Evolutionary conservation across 2,888 invertebrate genomes (phyloP), one percentile per base, ranked within the genome.

Genomic region (Machimus rusticus): DNA sequence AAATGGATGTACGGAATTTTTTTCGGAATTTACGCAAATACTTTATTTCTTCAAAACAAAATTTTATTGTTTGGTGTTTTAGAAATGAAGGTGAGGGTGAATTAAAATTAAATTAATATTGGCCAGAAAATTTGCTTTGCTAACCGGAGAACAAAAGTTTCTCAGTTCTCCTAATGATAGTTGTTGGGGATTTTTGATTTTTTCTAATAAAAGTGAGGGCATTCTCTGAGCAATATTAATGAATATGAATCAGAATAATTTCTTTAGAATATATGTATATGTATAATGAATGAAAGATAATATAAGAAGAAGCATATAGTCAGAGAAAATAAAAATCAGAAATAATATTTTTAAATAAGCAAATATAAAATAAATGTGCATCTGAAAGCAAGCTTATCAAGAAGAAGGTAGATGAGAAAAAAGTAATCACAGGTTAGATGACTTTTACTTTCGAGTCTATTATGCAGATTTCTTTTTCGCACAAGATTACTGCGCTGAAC

Each of bases 401-500:
- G 12, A 66, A 66, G 66, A 23, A 66, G 66, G 23, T 16, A 76
- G n/a, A 31, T 31, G 12, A 74, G 74, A 76, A 37, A 76, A 34
- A 34, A 34, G 76, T 37, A 76, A 76, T 34, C 76, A 34, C 76
- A 76, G 16, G 76, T 66, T 66, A 66, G 66, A 76, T 37, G 34
- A 76, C 76, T 76, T 76, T 76, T 76, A 76, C 76, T 76, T 76
- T 76, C 76, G 37, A 34, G 76, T 76, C 37, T 34, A 76, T 76
- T 76, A 76, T 76, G 76, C 76, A 37, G 76, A 76, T 76, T 76
- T 76, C 76, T 76, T 76, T 66, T 66, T 66, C 23, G 66, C 66
- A 12, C 66, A 66, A 66, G 66, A 66, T 66, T 66, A 9, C 23
- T 28, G 19, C 66, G 19, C 66, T 66, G 66, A 66, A 28, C 66